Evolutionary conservation across 2,888 invertebrate species (phyloP), one percentile per base, ranked within the genome.

Genomic region (Tenthredo mesomela): DNA sequence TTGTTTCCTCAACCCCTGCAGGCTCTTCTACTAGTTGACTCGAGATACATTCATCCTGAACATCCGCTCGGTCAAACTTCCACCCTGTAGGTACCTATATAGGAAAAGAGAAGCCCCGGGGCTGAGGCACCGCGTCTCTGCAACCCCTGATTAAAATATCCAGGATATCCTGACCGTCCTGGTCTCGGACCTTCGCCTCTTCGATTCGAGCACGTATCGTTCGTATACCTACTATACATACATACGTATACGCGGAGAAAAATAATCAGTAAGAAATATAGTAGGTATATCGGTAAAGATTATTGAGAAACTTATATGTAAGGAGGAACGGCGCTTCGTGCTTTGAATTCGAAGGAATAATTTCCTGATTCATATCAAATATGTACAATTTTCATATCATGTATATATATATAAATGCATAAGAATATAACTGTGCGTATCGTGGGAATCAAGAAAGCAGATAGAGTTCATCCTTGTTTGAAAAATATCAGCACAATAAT

Each of bases 101-200:
- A 50, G 77, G 47, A 77, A 50, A 29, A 29, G 54, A 18, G 77
- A n/a, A 77, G 77, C 77, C 77, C 77, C 18, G 77, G 50, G 77
- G 77, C 77, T 29, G 71, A 77, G 50, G 25, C 54, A 54, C n/a
- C 7, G 43, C 40, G 40, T 7, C 73, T 21, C 40, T 18, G 67
- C 29, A 54, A 50, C 33, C 50, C 29, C 77, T 77, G 77, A 77
- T 77, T 77, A 77, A 77, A 77, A 77, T 54, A 77, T 77, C 50
- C 77, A 54, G 77, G 77, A 77, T 77, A 77, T 77, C 77, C 77
- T 54, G 77, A 29, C 29, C 15, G 50, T 54, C 77, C 75, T 12
- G 77, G n/a, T 12, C 50, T 77, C 33, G 77, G 77, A 77, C 50
- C 77, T 77, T 33, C 10, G 43, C 18, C 10, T n/a, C 21, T 73